These are phyloP conservation scores for Kryptopterus vitreolus DNA, from an alignment of 2,797 vertebrate genomes.

Conservation along the genomic window DNA sequence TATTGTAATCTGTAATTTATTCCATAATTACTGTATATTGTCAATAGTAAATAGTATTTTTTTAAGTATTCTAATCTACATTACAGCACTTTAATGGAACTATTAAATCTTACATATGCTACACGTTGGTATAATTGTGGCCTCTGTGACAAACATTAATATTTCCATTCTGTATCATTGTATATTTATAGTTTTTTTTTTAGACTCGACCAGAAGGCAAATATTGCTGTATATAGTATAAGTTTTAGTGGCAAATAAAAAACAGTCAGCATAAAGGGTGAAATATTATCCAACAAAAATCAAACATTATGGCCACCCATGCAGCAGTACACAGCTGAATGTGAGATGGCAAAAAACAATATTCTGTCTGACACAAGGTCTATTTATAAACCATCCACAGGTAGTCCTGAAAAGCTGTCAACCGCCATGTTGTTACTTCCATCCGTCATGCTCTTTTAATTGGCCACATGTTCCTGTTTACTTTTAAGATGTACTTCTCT, in stretches of 20 bases:
- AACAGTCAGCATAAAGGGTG: background rate
- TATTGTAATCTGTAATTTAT: background rate
- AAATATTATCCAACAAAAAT: background rate
- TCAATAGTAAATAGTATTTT: background rate
- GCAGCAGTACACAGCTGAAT: conserved; percentile 22
- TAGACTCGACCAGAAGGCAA: background rate
- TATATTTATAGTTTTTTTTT: background rate
- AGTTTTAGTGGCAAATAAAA: background rate
- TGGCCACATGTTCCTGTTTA: conserved; percentile 54
- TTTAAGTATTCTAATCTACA: background rate
- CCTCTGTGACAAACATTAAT: background rate
- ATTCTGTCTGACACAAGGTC: conserved; percentile 43
- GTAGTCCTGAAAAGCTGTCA: conserved; percentile 42
- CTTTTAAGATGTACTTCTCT: conserved; percentile 45
- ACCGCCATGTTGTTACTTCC: conserved; percentile 36
- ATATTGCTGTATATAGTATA: background rate
- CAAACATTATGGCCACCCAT: conserved; percentile 38
- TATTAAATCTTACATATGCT: background rate
- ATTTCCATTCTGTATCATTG: background rate
- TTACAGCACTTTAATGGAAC: background rate
- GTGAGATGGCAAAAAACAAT: conserved; percentile 39
- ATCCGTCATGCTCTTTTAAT: conserved; percentile 56
- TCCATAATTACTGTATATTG: background rate
- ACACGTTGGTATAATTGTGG: background rate
- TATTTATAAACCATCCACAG: conserved; percentile 51